phyloP scores from a whole-genome alignment of 2,888 invertebrate species.

The Mesopsocus fuscifrons region DNA sequence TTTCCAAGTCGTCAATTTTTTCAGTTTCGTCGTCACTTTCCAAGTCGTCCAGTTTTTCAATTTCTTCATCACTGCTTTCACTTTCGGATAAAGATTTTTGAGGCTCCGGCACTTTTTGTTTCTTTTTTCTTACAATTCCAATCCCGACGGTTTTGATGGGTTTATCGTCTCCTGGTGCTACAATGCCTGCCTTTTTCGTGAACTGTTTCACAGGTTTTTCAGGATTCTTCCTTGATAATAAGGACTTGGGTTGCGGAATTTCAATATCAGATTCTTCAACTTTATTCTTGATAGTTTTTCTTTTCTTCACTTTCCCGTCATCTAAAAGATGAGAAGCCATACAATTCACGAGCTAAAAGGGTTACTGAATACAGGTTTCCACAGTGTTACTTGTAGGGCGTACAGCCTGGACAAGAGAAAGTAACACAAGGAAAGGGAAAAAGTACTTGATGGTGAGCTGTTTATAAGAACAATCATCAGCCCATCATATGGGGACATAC shows the following conservation, averaged over 20 bases:
- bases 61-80: constrained; percentile 14
- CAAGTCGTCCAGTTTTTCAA: constrained; percentile 19
- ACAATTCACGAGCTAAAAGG: background rate
- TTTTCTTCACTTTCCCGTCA: constrained; percentile 16
- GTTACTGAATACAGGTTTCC: background rate
- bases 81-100: constrained; percentile 21
- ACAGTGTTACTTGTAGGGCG: too few relatives aligned
- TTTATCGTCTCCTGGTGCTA: constrained; percentile 3
- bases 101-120: constrained; percentile 12
- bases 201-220: background rate
- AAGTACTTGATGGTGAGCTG: too few relatives aligned
- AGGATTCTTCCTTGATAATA: too few relatives aligned
- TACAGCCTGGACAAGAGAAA: too few relatives aligned
- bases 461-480: too few relatives aligned
- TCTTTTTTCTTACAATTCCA: background rate
- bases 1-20: constrained; percentile 22
- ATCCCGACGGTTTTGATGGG: background rate
- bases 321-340: constrained; percentile 12
- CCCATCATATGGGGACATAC: too few relatives aligned
- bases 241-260: constrained; percentile 15
- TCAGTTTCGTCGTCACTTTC: constrained; percentile 26
- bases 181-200: background rate
- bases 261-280: constrained; percentile 15
- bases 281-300: constrained; percentile 42
- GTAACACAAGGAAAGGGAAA: too few relatives aligned